Evolutionary conservation across 2,797 vertebrate species (phyloP).

Genomic region (Sarcophilus harrisii): DNA sequence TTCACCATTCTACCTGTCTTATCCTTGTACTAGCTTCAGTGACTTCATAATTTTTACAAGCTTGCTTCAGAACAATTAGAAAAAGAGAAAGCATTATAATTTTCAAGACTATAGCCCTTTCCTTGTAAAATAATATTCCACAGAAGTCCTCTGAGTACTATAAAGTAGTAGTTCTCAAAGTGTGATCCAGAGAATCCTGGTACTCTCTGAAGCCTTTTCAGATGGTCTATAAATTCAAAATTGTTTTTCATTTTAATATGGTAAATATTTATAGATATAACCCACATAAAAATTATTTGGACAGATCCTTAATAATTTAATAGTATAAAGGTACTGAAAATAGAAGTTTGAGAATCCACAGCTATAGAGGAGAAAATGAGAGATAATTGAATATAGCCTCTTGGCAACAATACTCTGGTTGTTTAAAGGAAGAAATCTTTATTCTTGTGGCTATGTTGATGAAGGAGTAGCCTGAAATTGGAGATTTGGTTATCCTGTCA

Average conservation of each 20-base stretch:
- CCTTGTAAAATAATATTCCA: constrained; percentile 36
- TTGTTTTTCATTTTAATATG: no score
- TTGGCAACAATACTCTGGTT: constrained; percentile 56
- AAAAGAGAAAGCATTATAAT: neutral
- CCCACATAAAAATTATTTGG: no score
- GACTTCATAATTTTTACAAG: neutral
- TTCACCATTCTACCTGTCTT: neutral
- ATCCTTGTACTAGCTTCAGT: neutral
- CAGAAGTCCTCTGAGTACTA: constrained; percentile 46
- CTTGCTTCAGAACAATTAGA: neutral
- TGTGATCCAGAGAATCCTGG: no score
- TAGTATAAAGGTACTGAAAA: no score
- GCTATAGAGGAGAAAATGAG: constrained; percentile 56
- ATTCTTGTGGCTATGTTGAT: constrained; percentile 73
- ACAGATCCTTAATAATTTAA: no score
- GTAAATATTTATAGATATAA: no score
- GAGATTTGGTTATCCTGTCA: constrained; percentile 76
- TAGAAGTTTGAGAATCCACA: no score
- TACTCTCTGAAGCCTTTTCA: no score
- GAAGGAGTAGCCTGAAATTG: constrained; percentile 77
- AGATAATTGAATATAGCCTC: constrained; percentile 45
- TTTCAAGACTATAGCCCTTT: constrained; percentile 8
- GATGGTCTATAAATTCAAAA: no score
- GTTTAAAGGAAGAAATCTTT: constrained; percentile 56
- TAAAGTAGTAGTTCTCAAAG: no score